Evolutionary conservation across 2,888 invertebrate genomes (phyloP), one percentile per base, ranked within the genome.

Genomic region (Hybos culiciformis): DNA sequence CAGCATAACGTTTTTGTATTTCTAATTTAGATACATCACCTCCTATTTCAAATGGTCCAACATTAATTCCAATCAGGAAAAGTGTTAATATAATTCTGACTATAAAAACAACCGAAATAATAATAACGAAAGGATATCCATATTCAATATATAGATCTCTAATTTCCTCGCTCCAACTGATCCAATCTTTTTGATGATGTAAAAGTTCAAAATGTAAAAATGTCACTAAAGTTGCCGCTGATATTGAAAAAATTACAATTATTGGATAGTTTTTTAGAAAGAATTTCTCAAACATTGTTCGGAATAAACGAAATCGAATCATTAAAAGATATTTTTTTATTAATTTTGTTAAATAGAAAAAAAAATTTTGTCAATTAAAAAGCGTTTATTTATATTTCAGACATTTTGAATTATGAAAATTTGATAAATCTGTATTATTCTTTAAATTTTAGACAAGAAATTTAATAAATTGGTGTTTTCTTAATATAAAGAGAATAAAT

Each of bases 1-100:
- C 59, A 0, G 57, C 55, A 46, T 61, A 64, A n/a, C 62, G 61
- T 46, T 63, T 59, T 52, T 59, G 63, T 17, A 62, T 57, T 49
- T 65, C 60, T 41, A 56, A 33, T 36, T 54, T 54, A 1, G 58
- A 51, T 39, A 58, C 7, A 3, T 57, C 53, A 14, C 54, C 43
- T 11, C 50, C 52, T 7, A 50, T 54, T 11, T 44, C 47, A 37
- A 55, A 9, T 5, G 57, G 53, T 12, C 49, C 48, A 21, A 51
- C 24, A 34, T 56, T 60, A 3, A 55, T 51, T 9, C 47, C 42
- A 17, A 54, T 21, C 12, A 57, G 44, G 11, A 57, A 48, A n/a
- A 29, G n/a, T 29, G 29, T 29, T 29, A 29, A n/a, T n/a, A n/a
- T n/a, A 6, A 29, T 29, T 29, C n/a, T 29, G 6, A 29, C n/a